Evolutionary conservation across 2,113 vertebrate species (phyloP).

Genomic region (Tretioscincus oriximinensis): DNA sequence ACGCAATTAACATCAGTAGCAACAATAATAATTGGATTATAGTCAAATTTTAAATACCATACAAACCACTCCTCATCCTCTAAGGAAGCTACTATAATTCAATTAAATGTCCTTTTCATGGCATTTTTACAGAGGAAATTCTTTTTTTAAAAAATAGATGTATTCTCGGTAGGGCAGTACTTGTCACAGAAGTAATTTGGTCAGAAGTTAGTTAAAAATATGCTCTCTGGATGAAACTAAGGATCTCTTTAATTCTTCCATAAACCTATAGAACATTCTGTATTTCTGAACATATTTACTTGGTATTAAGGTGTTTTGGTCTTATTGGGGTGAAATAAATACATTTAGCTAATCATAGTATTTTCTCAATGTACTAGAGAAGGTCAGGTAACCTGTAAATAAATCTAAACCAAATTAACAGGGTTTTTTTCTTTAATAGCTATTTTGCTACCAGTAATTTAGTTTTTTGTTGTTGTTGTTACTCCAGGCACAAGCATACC

Average conservation of each 20-base stretch:
- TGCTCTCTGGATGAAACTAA: neutral
- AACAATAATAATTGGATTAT: too few species aligned
- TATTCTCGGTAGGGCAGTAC: neutral
- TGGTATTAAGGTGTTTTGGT: too few species aligned
- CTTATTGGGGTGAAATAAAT: too few species aligned
- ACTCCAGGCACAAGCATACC: conserved; percentile 87
- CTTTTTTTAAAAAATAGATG: neutral
- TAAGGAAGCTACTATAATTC: too few species aligned
- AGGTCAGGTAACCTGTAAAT: neutral
- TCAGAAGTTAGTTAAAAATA: neutral
- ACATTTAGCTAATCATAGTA: too few species aligned
- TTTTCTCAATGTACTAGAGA: neutral
- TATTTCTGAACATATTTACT: neutral
- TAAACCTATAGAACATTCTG: neutral
- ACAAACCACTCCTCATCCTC: too few species aligned
- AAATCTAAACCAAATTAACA: neutral
- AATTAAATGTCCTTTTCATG: too few species aligned
- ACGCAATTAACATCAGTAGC: too few species aligned
- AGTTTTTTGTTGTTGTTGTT: too few species aligned
- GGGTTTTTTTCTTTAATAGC: neutral
- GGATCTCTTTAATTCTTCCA: neutral
- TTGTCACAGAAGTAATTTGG: neutral
- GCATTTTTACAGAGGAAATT: neutral
- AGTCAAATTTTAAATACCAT: too few species aligned
- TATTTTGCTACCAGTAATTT: neutral